Conservation (phyloP, 2,797 vertebrate species). For the Gambelia wislizenii region DNA sequence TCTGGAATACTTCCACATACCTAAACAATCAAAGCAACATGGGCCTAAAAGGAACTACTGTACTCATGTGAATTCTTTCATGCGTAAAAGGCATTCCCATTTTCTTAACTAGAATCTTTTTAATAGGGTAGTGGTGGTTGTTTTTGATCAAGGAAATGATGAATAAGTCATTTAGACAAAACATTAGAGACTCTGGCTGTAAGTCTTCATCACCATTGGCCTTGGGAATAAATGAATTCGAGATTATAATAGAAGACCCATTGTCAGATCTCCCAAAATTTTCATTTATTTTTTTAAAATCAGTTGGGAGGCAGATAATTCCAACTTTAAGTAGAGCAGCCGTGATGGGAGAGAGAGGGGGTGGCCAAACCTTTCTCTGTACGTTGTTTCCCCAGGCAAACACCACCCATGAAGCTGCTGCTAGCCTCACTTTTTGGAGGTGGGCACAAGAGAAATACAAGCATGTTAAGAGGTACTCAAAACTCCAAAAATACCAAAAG, state of each 20-base stretch:
- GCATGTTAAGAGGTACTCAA: neutral
- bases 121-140: neutral
- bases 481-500: neutral
- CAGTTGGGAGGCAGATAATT: neutral
- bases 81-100: neutral
- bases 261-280: neutral
- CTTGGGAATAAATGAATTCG: neutral
- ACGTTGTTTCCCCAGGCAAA: neutral
- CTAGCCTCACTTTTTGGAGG: neutral
- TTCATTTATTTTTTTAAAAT: neutral
- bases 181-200: neutral
- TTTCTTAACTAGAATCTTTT: neutral
- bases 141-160: neutral
- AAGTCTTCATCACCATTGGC: neutral
- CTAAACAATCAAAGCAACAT: neutral
- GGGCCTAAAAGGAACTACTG: neutral
- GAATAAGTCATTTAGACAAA: neutral
- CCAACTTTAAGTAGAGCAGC: neutral
- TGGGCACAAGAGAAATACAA: neutral
- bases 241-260: neutral
- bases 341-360: neutral
- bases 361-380: neutral
- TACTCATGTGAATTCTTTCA: neutral
- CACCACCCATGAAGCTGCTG: neutral
- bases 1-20: neutral